A percentile compares a stretch with the other conserved stretches of the same genome.
Conservation (phyloP, 37 sponge, comb jelly and placozoan species). For the Tethya wilhelma region DNA sequence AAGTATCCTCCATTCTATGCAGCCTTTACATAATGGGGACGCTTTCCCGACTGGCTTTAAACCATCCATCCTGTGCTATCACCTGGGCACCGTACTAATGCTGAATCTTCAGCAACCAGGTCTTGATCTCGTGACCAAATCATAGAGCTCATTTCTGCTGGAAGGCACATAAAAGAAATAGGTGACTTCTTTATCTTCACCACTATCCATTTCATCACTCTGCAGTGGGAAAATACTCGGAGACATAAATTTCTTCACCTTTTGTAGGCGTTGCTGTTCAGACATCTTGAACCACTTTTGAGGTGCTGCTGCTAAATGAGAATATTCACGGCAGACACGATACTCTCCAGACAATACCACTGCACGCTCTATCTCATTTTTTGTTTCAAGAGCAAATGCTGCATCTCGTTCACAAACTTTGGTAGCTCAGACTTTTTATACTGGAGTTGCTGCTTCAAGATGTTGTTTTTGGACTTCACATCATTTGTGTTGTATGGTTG, state of each 20-base stretch:
- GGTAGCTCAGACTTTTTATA: constrained; percentile 9
- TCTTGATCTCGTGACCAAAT: background rate
- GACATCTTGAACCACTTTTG: constrained; percentile 34
- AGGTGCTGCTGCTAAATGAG: background rate
- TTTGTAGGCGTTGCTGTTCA: constrained; percentile 4
- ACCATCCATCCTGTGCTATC: background rate
- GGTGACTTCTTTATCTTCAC: constrained; percentile 8
- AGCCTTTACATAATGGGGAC: background rate
- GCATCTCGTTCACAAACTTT: constrained; percentile 40
- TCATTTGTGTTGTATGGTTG: constrained; percentile 41
- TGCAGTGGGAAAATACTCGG: background rate
- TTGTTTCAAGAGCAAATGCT: constrained; percentile 3
- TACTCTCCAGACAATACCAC: constrained; percentile 34
- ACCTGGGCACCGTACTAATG: background rate
- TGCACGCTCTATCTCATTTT: constrained; percentile 19
- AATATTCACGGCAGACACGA: background rate
- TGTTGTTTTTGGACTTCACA: constrained; percentile 34
- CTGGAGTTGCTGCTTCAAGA: constrained; percentile 22
- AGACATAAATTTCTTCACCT: constrained; percentile 18
- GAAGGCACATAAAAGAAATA: background rate
- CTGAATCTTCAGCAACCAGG: background rate
- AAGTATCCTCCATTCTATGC: background rate
- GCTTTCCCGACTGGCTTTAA: background rate
- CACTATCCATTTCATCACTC: background rate
- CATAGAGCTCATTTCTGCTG: background rate